A percentile compares a stretch with the other conserved stretches of the same genome.
phyloP scores from a whole-genome alignment of 2,113 vertebrate genomes.

The Hippocampus zosterae region DNA sequence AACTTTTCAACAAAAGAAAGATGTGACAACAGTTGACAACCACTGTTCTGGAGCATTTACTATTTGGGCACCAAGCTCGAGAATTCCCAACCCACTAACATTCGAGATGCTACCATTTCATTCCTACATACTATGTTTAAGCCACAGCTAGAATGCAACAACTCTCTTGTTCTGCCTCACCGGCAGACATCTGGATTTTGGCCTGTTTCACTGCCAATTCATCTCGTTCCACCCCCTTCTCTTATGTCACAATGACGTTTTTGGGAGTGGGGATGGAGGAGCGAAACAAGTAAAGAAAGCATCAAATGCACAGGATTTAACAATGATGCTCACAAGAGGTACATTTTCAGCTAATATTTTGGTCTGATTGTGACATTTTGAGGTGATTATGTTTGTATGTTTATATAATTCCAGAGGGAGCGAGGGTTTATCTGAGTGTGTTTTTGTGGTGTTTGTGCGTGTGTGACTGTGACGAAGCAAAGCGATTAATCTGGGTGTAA shows the following conservation, averaged over 20 bases:
- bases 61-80: too few species aligned
- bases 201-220: neutral
- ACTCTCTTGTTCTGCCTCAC: neutral
- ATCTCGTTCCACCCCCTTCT: neutral
- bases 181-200: neutral
- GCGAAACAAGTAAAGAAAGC: neutral
- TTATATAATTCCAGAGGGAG: conserved; percentile 4
- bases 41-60: too few species aligned
- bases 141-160: neutral
- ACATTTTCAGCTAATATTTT: neutral
- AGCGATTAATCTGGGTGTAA: conserved; percentile 65
- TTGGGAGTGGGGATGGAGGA: too few species aligned
- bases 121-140: neutral
- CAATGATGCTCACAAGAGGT: too few species aligned
- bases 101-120: too few species aligned
- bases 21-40: too few species aligned
- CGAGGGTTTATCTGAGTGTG: neutral
- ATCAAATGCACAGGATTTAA: too few species aligned
- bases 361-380: neutral
- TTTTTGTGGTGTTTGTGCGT: neutral
- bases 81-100: too few species aligned
- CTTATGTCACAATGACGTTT: too few species aligned
- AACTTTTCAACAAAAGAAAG: too few species aligned
- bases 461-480: conserved; percentile 20
- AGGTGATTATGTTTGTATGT: neutral